A percentile compares a stretch with the other conserved stretches of the same genome.
Evolutionary conservation across 2,888 invertebrate genomes (phyloP).

Genomic region (Neria commutata): DNA sequence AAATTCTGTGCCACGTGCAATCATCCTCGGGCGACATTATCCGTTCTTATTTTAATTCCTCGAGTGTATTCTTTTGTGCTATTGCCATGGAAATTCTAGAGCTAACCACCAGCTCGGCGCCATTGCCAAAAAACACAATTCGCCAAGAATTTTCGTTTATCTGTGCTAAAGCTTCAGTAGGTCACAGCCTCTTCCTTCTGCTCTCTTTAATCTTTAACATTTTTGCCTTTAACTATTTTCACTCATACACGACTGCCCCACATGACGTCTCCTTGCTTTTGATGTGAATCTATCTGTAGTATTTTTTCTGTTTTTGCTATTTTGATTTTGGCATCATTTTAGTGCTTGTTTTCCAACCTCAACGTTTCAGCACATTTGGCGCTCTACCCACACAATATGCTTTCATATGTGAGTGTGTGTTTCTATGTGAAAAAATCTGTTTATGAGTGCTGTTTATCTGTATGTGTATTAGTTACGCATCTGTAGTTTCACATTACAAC

Average conservation of each 20-base stretch:
- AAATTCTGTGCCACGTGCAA: background rate
- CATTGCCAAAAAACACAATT: too few species aligned
- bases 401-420: too few species aligned
- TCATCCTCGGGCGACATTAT: background rate
- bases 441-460: background rate
- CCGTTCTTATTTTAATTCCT: background rate
- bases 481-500: constrained; percentile 11
- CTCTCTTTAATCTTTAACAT: too few species aligned
- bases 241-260: too few species aligned
- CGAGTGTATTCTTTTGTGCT: background rate
- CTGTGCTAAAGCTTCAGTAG: too few species aligned
- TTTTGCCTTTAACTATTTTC: too few species aligned
- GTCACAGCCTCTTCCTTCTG: too few species aligned
- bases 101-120: too few species aligned
- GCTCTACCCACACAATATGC: constrained; percentile 1
- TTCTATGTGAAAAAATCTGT: constrained; percentile 7
- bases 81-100: background rate
- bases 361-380: background rate
- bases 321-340: constrained; percentile 26
- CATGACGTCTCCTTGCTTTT: too few species aligned
- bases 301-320: too few species aligned
- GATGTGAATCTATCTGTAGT: too few species aligned
- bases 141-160: too few species aligned
- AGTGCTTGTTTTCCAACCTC: constrained; percentile 20
- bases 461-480: background rate